These are phyloP conservation scores for Daptonema setosum DNA, from an alignment of 2,888 invertebrate genomes.

Conservation along the genomic window DNA sequence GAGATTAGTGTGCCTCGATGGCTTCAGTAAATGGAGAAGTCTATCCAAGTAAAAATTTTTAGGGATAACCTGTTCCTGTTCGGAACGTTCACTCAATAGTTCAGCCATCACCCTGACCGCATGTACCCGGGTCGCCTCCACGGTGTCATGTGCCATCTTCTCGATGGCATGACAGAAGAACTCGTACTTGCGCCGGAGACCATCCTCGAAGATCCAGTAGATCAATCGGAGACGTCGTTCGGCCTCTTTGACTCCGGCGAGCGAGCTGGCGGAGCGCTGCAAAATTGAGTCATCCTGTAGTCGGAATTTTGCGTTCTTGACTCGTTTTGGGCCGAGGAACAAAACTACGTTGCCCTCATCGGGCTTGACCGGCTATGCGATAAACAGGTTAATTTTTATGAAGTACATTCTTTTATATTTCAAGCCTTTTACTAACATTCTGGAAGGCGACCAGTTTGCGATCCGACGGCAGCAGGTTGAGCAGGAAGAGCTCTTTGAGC, in stretches of 20 bases:
- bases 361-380: too few species aligned
- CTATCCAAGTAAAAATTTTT: too few species aligned
- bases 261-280: too few species aligned
- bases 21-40: too few species aligned
- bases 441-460: conserved; percentile 45
- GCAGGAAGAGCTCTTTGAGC: conserved; percentile 51
- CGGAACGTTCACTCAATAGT: conserved; percentile 52
- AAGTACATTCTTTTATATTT: conserved; percentile 8
- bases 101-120: conserved; percentile 49
- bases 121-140: conserved; percentile 57
- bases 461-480: conserved; percentile 42
- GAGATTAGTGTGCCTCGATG: too few species aligned
- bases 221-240: conserved; percentile 26
- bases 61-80: conserved; percentile 62
- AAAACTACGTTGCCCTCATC: too few species aligned
- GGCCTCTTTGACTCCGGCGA: too few species aligned
- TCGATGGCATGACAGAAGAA: conserved; percentile 50
- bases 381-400: too few species aligned
- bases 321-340: too few species aligned
- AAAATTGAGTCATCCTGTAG: too few species aligned
- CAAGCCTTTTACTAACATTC: conserved; percentile 24
- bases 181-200: conserved; percentile 52
- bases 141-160: conserved; percentile 50
- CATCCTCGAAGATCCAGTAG: conserved; percentile 67
- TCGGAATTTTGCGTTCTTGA: too few species aligned